Evolutionary conservation across 2,113 vertebrate genomes (phyloP).

Genomic region (Phalacrocorax brasilianus): DNA sequence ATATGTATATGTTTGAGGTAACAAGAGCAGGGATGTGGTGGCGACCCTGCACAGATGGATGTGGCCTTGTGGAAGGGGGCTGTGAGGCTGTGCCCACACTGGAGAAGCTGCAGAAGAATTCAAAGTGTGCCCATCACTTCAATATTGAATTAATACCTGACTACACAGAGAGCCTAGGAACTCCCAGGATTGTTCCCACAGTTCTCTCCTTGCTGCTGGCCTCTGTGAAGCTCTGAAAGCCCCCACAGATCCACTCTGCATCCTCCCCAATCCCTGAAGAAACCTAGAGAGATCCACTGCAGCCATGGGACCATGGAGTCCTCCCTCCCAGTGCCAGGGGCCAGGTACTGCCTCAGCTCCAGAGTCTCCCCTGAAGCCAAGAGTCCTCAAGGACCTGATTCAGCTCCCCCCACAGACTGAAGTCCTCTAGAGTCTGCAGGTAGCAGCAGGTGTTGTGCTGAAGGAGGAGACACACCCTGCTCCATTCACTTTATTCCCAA

Average conservation of each 20-base stretch:
- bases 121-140: not conserved
- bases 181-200: not conserved
- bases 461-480: not conserved
- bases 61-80: not conserved
- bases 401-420: not conserved
- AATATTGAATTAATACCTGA: not conserved
- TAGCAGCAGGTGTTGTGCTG: not conserved
- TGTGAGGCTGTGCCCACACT: rapidly evolving
- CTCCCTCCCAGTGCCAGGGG: not conserved
- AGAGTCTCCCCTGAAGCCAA: not conserved
- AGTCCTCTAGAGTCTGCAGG: not conserved
- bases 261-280: not conserved
- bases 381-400: not conserved
- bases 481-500: not conserved
- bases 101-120: not conserved
- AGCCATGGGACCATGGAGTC: not conserved
- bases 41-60: not conserved
- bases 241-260: not conserved
- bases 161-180: not conserved
- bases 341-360: not conserved
- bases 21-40: not conserved
- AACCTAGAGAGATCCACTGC: not conserved
- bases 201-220: not conserved
- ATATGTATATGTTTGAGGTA: too few species aligned
- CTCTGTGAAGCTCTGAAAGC: not conserved